phyloP scores from a whole-genome alignment of 2,888 invertebrate species.

The Rhamnusium bicolor region DNA sequence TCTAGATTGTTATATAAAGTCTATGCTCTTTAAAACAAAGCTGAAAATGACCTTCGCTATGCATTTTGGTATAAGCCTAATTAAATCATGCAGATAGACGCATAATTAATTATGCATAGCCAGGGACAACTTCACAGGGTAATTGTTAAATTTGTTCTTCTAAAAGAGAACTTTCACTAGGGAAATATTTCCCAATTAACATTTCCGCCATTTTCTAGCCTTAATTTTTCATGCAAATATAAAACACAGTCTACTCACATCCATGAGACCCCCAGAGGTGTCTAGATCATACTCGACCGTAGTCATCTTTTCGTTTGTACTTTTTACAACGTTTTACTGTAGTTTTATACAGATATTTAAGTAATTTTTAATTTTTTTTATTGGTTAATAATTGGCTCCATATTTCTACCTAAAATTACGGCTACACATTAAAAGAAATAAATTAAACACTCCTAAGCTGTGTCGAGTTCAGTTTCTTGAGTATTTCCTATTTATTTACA shows the following conservation, averaged over 20 bases:
- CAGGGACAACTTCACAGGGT: background rate
- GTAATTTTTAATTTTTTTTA: slow-evolving; percentile 33
- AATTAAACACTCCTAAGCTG: slow-evolving; percentile 35
- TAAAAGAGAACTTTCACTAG: slow-evolving; percentile 31
- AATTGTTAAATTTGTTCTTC: no score
- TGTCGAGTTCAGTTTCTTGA: slow-evolving; percentile 35
- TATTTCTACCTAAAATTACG: slow-evolving; percentile 35
- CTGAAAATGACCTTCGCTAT: slow-evolving; percentile 10
- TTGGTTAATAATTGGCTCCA: slow-evolving; percentile 36
- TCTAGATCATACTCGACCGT: slow-evolving; percentile 84
- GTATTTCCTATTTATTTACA: slow-evolving; percentile 37
- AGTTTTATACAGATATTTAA: slow-evolving; percentile 45
- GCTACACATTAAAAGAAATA: slow-evolving; percentile 27
- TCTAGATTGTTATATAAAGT: background rate
- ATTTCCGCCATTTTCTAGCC: slow-evolving; percentile 58
- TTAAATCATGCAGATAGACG: slow-evolving; percentile 9
- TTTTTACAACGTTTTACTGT: slow-evolving; percentile 37
- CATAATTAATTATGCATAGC: no score
- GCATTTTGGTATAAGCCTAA: no score
- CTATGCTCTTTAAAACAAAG: background rate
- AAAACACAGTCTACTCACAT: slow-evolving; percentile 76
- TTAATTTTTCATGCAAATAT: slow-evolving; percentile 47
- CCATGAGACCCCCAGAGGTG: slow-evolving; percentile 88
- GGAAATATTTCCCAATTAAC: slow-evolving; percentile 35
- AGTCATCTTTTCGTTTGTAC: slow-evolving; percentile 70